A percentile compares a stretch with the other conserved stretches of the same genome.
Conservation (phyloP, 2,797 vertebrate genomes). For the Helostoma temminkii region DNA sequence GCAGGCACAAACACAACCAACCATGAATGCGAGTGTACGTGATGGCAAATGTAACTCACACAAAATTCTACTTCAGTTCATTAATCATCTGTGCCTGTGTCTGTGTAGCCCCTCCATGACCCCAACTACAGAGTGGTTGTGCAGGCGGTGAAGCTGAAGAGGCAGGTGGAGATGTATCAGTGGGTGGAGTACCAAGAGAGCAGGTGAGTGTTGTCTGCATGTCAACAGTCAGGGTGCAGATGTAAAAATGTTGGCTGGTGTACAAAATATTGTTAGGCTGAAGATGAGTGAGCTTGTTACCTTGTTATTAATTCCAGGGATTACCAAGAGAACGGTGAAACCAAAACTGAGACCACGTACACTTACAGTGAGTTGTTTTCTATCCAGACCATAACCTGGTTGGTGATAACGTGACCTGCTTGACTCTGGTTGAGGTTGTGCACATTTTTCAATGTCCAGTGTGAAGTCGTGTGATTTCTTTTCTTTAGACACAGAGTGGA, state of each 20-base stretch:
- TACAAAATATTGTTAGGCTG: not conserved
- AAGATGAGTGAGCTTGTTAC: not conserved
- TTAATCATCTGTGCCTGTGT: slow-evolving; percentile 4
- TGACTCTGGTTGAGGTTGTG: not conserved
- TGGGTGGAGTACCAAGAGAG: slow-evolving; percentile 95
- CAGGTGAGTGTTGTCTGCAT: slow-evolving; percentile 81
- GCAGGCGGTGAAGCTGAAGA: slow-evolving; percentile 92
- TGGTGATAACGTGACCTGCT: not conserved
- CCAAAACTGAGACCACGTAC: slow-evolving; percentile 85
- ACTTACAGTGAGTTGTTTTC: slow-evolving; percentile 80
- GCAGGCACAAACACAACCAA: no score
- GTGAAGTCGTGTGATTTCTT: slow-evolving; percentile 3
- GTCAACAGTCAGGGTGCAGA: slow-evolving; percentile 10
- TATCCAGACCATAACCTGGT: not conserved
- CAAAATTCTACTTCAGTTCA: not conserved
- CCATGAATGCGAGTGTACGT: no score
- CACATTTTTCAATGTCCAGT: not conserved
- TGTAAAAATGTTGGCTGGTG: slow-evolving; percentile 5
- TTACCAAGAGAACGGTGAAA: slow-evolving; percentile 80
- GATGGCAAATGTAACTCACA: no score
- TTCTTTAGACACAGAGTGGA: slow-evolving; percentile 94
- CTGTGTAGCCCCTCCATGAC: slow-evolving; percentile 91
- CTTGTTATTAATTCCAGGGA: slow-evolving; percentile 71
- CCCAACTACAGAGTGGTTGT: slow-evolving; percentile 93
- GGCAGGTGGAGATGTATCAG: slow-evolving; percentile 97